Percentiles rank a stretch among this genome's conserved stretches.
These are phyloP conservation scores for Etheostoma cragini DNA, from an alignment of 2,113 vertebrate genomes.

Conservation along the genomic window DNA sequence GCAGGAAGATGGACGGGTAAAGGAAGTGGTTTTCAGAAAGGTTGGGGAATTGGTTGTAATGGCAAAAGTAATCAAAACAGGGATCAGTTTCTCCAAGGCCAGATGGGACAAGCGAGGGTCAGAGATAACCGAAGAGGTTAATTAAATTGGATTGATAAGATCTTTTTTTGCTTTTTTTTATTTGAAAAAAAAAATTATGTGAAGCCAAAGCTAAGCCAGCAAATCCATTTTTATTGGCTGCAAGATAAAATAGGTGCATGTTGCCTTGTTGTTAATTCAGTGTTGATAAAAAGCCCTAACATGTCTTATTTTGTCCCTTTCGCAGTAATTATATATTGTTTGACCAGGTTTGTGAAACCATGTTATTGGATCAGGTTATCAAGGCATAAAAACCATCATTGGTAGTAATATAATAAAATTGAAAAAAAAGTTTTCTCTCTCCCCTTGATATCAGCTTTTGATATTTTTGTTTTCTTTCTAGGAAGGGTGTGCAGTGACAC, in stretches of 20 bases:
- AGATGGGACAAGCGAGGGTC: constrained; percentile 23
- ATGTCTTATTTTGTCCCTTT: neutral
- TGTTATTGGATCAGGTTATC: neutral
- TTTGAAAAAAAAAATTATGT: neutral
- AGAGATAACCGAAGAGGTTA: constrained; percentile 7
- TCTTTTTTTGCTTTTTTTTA: neutral
- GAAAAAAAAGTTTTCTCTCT: neutral
- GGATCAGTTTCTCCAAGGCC: neutral
- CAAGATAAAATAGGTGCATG: constrained; percentile 1
- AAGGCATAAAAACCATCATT: neutral
- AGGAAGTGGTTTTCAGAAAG: neutral
- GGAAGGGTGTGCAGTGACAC: neutral
- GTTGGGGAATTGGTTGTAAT: neutral
- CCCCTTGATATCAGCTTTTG: neutral
- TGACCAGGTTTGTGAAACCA: too few relatives aligned
- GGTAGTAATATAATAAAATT: neutral
- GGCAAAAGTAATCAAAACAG: neutral
- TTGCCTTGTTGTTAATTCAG: neutral
- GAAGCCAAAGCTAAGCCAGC: constrained; percentile 12
- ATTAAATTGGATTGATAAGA: constrained; percentile 38
- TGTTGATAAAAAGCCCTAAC: neutral
- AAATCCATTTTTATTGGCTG: constrained; percentile 39
- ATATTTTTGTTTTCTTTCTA: neutral
- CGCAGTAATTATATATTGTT: neutral
- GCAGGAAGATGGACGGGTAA: neutral